These are phyloP conservation scores for Nephrotoma guestfalica DNA, from an alignment of 2,888 invertebrate species.

Conservation along the genomic window DNA sequence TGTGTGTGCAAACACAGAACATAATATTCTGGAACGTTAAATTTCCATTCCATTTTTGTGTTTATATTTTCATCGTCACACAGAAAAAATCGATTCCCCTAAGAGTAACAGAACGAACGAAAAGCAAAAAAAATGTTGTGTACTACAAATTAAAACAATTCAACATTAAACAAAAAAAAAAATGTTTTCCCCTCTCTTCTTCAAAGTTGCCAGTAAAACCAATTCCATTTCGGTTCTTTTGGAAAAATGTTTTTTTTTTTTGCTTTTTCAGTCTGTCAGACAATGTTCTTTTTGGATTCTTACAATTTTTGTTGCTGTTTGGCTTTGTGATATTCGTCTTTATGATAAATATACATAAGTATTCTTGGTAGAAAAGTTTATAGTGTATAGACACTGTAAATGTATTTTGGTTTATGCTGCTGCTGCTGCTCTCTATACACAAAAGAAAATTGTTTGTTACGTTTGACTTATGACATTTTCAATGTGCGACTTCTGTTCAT, in stretches of 20 bases:
- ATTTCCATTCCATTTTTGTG: background rate
- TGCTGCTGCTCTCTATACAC: background rate
- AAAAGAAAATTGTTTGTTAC: background rate
- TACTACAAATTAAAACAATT: background rate
- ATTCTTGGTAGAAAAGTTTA: background rate
- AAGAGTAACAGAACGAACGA: background rate
- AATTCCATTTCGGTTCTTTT: background rate
- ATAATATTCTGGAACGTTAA: background rate
- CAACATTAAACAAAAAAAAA: background rate
- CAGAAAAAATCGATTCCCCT: background rate
- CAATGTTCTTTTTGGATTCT: background rate
- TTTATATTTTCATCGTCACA: background rate
- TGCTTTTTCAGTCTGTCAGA: background rate
- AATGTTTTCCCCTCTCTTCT: background rate
- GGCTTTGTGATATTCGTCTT: background rate
- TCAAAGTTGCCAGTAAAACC: background rate
- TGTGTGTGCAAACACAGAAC: background rate
- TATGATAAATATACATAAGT: background rate
- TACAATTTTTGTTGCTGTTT: background rate
- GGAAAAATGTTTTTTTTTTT: background rate
- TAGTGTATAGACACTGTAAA: background rate
- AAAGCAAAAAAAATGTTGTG: background rate
- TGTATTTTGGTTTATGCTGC: background rate
- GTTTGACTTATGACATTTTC: slow-evolving; percentile 4
- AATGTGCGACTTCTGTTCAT: background rate